These are phyloP conservation scores for Sogatella furcifera DNA, from an alignment of 1,140 invertebrate species.

Conservation along the genomic window DNA sequence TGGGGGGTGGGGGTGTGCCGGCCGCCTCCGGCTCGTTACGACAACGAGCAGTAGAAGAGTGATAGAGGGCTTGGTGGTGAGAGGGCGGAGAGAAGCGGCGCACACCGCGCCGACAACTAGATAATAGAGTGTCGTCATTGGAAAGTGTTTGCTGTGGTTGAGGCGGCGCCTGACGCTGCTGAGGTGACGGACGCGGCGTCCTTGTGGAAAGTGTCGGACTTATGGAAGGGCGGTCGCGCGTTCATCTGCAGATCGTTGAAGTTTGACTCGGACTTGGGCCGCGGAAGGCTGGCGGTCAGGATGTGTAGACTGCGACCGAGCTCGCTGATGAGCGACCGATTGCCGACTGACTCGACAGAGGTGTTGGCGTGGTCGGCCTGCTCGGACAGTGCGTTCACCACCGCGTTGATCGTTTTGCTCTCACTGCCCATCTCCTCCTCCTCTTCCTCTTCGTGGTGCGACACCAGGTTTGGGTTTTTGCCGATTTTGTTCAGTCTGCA, in stretches of 20 bases:
- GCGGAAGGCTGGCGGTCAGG: conserved; percentile 42
- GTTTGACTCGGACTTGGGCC: conserved; percentile 74
- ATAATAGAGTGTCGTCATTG: conserved; percentile 39
- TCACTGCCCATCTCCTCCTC: conserved; percentile 62
- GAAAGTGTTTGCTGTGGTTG: conserved; percentile 39
- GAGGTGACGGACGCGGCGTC: conserved; percentile 24
- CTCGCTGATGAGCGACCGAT: conserved; percentile 34
- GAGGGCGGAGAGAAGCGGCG: not conserved
- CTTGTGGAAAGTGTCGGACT: conserved; percentile 62
- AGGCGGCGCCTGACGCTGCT: no score
- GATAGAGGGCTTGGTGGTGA: no score
- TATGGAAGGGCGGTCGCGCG: conserved; percentile 57
- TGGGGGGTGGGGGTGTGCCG: no score
- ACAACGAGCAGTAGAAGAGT: no score
- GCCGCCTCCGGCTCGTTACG: no score
- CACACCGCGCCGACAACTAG: not conserved
- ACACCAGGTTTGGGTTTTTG: conserved; percentile 93
- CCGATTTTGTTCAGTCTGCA: conserved; percentile 92
- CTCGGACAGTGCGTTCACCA: conserved; percentile 79
- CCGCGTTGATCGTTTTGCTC: conserved; percentile 81
- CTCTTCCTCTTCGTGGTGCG: conserved; percentile 65
- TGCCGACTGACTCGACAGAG: conserved; percentile 57
- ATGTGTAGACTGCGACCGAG: conserved; percentile 41
- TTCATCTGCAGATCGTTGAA: conserved; percentile 47
- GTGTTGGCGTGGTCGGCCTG: conserved; percentile 73